Evolutionary conservation across 2,888 invertebrate species (phyloP), one percentile per base, ranked within the genome.

Genomic region (Cheilosia soror): DNA sequence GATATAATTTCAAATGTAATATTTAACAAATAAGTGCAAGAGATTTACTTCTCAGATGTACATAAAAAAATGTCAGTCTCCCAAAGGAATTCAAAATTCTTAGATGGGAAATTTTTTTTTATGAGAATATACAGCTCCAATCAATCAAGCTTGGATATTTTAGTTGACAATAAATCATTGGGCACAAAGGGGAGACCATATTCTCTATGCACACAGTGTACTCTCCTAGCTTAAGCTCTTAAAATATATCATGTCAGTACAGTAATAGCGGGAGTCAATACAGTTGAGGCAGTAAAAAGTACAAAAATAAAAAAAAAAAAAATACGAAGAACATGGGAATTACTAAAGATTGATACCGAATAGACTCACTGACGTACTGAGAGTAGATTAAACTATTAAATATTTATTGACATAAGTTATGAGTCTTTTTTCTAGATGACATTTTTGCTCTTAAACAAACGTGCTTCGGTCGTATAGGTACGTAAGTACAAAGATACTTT

Each of bases 381-480:
- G 62, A 83, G 78, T 83, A 83, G 73, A 83, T 83, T 68, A 83
- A 83, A 83, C 78, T 78, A 78, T 83, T 83, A 83, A 83, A 78
- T 83, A 83, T 83, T 78, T 83, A 83, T 83, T 78, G 83, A 57
- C 42, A 44, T 83, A 71, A 60, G 77, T 68, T 78, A 78, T 73
- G 72, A 73, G 73, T 2, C 33, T n/a, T 33, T n/a, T 33, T 53
- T 68, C 5, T 3, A 20, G 47, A 47, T 20, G 47, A 7, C 11
- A 40, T 40, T 40, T 9, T 40, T 40, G 40, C 40, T 40, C 5
- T 40, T 40, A 6, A 40, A 9, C 11, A 9, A 40, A 40, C 40
- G 11, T 40, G 7, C 11, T 1, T 33, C 2, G 7, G 33, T 33
- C 6, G 7, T 4, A 6, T 20, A 15, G 47, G 20, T 15, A 20